phyloP scores from a whole-genome alignment of 2,797 vertebrate genomes.

The Pitangus sulphuratus region DNA sequence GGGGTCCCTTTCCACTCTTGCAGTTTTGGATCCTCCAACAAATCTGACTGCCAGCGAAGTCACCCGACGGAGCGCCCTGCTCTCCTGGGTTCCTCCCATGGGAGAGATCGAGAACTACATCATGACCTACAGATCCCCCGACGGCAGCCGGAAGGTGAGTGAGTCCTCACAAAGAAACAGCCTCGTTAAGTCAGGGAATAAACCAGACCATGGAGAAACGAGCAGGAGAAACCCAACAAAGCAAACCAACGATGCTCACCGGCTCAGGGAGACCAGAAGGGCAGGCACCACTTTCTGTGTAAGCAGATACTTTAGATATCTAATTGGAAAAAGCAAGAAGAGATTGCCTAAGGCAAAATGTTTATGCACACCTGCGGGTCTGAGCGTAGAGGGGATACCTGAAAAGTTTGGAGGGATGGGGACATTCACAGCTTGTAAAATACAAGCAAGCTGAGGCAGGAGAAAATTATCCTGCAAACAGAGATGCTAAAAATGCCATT shows the following conservation, averaged over 20 bases:
- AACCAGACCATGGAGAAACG: neutral
- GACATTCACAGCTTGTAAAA: neutral
- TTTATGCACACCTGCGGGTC: neutral
- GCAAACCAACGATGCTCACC: neutral
- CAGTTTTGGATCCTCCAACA: conserved; percentile 92
- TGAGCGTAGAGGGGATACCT: neutral
- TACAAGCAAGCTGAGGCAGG: neutral
- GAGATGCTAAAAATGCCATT: neutral
- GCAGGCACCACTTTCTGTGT: neutral
- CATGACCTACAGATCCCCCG: conserved; percentile 89
- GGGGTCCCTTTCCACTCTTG: neutral
- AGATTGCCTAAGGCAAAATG: neutral
- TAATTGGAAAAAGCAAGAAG: neutral
- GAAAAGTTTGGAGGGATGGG: neutral
- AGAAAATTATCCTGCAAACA: neutral
- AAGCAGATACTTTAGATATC: neutral
- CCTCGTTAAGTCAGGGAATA: conserved; percentile 8
- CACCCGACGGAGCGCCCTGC: conserved; percentile 89
- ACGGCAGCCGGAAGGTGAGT: conserved; percentile 91
- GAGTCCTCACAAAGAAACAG: neutral
- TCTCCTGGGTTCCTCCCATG: conserved; percentile 93
- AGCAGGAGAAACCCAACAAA: neutral
- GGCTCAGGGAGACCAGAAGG: neutral
- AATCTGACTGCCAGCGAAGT: conserved; percentile 94
- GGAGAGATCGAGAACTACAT: conserved; percentile 94